Base-by-base conservation (phyloP, 2,888 invertebrate species). In the Meiosimyza platycephala region DNA sequence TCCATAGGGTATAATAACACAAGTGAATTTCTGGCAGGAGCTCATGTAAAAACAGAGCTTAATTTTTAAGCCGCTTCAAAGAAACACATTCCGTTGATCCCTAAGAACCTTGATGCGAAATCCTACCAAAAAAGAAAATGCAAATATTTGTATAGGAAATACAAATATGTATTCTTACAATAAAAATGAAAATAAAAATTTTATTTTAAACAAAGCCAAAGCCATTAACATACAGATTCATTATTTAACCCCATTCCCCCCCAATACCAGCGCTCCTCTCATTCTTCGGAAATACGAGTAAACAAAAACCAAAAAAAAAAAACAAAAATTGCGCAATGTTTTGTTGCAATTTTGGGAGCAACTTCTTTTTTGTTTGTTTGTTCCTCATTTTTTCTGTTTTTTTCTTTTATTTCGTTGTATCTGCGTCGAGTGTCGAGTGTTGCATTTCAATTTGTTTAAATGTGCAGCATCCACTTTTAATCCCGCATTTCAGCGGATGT, bases 371-470 rank as follows among this genome's bases (percentile, higher is more conserved):
- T 64, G 51, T 50, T 64, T 40, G 40, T 40, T 40, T 40, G 40
- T 7, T 40, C 40, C 9, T 40, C 40, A 9, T 9, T 40, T n/a
- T n/a, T n/a, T n/a, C n/a, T n/a, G n/a, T n/a, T n/a, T n/a, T n/a
- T n/a, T 40, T 40, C 40, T 40, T 40, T 40, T 40, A 40, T 40
- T 59, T 64, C 50, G 33, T 72, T 22, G 33, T 50, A 40, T 67
- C 52, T 67, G 18, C 57, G 16, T 51, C 66, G 48, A 50, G 60
- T 48, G 57, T 51, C 50, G 64, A 68, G 70, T 74, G 73, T 59
- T 69, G 70, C 70, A 72, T 73, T 75, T 75, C 72, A 74, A 75
- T 74, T 75, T 75, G 71, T 72, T 71, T 71, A 74, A 75, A 74
- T 72, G 74, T 70, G 72, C 68, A 67, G 71, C 72, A 70, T 65